A percentile compares a stretch with the other conserved stretches of the same genome.
phyloP scores from a whole-genome alignment of 2,797 vertebrate species.

The Octomys mimax region DNA sequence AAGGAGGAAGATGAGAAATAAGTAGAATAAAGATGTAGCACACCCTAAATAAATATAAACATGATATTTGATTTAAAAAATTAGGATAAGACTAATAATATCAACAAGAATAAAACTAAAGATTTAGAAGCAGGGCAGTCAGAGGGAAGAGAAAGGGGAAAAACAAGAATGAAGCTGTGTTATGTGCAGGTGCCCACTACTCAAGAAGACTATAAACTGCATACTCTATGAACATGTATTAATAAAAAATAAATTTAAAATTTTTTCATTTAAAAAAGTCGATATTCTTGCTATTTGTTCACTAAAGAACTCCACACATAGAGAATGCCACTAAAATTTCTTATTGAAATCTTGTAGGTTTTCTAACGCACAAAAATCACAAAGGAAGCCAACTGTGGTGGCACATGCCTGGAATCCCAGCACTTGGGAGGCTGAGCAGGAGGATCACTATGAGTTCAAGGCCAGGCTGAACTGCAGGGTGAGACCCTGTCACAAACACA shows the following conservation, averaged over 20 bases:
- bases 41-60: background rate
- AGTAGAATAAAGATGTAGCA: background rate
- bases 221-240: background rate
- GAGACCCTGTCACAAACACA: no score
- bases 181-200: background rate
- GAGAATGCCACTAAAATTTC: background rate
- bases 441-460: no score
- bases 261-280: background rate
- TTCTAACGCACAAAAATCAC: background rate
- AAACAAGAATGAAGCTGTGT: background rate
- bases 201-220: background rate
- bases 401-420: no score
- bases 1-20: background rate
- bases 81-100: background rate
- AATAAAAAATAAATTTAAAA: background rate
- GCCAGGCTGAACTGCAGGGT: no score
- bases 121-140: background rate
- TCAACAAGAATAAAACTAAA: background rate
- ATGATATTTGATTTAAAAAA: background rate
- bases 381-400: background rate
- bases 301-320: constrained; percentile 21
- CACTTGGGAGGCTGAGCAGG: no score
- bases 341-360: constrained; percentile 7
- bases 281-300: constrained; percentile 7
- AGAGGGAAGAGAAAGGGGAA: background rate